Evolutionary conservation across 2,888 invertebrate genomes (phyloP), one percentile per base, ranked within the genome.

Genomic region (Aspidiotus rigidus): DNA sequence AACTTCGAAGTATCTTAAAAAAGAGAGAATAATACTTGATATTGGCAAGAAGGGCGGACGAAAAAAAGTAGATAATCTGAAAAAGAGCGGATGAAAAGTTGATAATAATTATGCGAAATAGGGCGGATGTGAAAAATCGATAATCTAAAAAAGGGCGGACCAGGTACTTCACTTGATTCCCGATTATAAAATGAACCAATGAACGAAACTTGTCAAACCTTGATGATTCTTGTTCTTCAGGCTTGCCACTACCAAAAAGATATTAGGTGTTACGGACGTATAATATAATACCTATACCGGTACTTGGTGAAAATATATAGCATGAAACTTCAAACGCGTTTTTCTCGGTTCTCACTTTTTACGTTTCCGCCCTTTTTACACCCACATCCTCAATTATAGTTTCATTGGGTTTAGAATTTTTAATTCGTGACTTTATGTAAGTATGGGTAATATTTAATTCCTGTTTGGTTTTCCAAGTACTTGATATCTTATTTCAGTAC

Each of bases 381-480:
- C 49, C 49, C 49, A 44, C 49, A 44, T 44, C 49, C 49, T 44
- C 49, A 44, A 44, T 44, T 44, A 44, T 44, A n/a, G n/a, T n/a
- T n/a, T n/a, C n/a, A n/a, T n/a, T n/a, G n/a, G n/a, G n/a, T n/a
- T n/a, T n/a, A n/a, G n/a, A n/a, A n/a, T n/a, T 28, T 28, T 28
- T 5, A 28, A 28, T 28, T 28, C 5, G 5, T 28, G 28, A 28
- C 28, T 28, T 28, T 28, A 28, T 28, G 5, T 28, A 28, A 28
- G 1, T 28, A 28, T 28, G 5, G 28, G 28, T 28, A 28, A 28
- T 28, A 28, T 28, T 28, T 28, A 28, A 28, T 28, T 28, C 28
- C 28, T 28, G 28, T 1, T 28, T 28, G 1, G 28, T 28, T 28
- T 28, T 28, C 28, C 5, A 28, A 28, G 1, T 28, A 28, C 28